These are phyloP conservation scores for Tyria jacobaeae DNA, from an alignment of 2,888 invertebrate genomes.

Conservation along the genomic window DNA sequence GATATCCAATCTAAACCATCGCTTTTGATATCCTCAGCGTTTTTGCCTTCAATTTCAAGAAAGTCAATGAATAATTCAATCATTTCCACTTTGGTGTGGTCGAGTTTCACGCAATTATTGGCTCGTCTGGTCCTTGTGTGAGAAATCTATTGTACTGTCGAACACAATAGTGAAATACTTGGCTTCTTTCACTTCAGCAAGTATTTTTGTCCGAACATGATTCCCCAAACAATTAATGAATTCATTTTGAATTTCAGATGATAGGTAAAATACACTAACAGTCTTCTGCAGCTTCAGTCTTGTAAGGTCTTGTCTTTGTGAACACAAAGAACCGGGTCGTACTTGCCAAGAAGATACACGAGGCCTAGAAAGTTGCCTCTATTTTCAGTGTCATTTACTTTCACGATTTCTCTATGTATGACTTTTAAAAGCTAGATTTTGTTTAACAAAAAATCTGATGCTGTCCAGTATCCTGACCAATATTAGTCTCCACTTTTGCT, in stretches of 20 bases:
- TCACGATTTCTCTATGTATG: conserved; percentile 5
- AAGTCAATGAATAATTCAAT: conserved; percentile 7
- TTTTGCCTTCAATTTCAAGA: not conserved
- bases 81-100: too few species aligned
- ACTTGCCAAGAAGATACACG: conserved; percentile 6
- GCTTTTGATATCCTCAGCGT: not conserved
- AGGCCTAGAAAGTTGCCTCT: conserved; percentile 8
- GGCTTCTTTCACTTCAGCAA: too few species aligned
- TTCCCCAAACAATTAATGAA: too few species aligned
- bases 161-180: too few species aligned
- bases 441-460: too few species aligned
- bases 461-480: too few species aligned
- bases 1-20: conserved; percentile 35
- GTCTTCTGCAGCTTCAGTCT: not conserved
- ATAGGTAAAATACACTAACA: not conserved
- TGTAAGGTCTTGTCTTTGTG: too few species aligned
- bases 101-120: too few species aligned
- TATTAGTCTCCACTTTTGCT: too few species aligned
- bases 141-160: too few species aligned
- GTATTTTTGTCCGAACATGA: too few species aligned
- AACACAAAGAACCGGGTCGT: not conserved
- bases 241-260: too few species aligned
- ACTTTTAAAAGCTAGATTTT: not conserved
- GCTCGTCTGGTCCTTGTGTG: not conserved
- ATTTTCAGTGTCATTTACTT: conserved; percentile 10